Evolutionary conservation across 2,888 invertebrate genomes (phyloP).

Genomic region (Sepioteuthis lessoniana): DNA sequence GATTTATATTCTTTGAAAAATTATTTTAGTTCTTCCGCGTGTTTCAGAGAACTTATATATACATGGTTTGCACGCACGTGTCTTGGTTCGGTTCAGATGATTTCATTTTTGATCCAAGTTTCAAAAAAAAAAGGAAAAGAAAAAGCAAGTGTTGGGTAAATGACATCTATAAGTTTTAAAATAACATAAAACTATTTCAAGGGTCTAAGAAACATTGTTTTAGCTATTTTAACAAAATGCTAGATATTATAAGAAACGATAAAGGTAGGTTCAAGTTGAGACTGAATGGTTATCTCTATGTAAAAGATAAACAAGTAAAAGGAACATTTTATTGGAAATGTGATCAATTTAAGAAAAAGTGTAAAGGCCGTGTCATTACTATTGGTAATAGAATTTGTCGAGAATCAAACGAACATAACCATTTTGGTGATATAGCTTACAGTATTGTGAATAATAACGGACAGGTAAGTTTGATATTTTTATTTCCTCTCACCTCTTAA

Average conservation of each 20-base stretch:
- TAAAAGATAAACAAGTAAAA: conserved; percentile 38
- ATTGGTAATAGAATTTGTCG: not conserved
- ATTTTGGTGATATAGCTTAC: not conserved
- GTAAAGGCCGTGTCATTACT: not conserved
- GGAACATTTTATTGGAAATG: conserved; percentile 1
- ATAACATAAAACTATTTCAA: no score
- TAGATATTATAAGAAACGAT: not conserved
- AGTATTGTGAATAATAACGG: not conserved
- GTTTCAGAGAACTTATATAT: no score
- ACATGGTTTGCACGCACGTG: no score
- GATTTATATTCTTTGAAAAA: no score
- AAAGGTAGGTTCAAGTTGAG: not conserved
- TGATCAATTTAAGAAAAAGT: not conserved
- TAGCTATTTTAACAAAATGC: not conserved
- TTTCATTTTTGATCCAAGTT: no score
- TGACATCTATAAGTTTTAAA: no score
- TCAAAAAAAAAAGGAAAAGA: no score
- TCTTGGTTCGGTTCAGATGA: no score
- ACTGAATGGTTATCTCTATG: not conserved
- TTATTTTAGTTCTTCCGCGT: no score
- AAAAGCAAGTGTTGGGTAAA: no score
- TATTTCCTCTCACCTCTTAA: not conserved
- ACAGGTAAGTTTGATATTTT: not conserved
- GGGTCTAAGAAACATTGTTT: no score
- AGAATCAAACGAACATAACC: not conserved